Conservation (phyloP, 2,113 vertebrate species). For the Ondatra zibethicus region DNA sequence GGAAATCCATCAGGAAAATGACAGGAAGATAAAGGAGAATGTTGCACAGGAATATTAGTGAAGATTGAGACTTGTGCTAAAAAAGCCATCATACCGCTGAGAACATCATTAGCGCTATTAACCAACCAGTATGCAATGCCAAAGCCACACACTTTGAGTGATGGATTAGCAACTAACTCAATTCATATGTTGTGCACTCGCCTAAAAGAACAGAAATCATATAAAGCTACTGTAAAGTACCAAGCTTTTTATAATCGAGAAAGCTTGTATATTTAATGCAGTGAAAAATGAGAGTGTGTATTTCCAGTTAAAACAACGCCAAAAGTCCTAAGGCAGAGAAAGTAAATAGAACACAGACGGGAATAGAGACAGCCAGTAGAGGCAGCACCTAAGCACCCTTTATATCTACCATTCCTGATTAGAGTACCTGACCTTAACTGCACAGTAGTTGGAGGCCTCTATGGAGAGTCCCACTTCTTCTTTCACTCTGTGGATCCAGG, state of each 20-base stretch:
- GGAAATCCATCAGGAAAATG: slow-evolving; percentile 63
- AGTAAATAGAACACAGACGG: not conserved
- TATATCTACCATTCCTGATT: not conserved
- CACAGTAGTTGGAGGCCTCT: not conserved
- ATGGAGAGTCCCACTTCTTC: too few species aligned
- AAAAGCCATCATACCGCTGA: slow-evolving; percentile 56
- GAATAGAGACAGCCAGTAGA: not conserved
- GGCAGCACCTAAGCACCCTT: not conserved
- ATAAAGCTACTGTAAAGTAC: slow-evolving; percentile 19
- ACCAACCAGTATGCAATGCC: slow-evolving; percentile 60
- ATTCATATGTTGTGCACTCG: slow-evolving; percentile 21
- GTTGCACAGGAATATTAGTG: slow-evolving; percentile 54
- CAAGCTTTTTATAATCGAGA: slow-evolving; percentile 11
- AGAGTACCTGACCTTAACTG: not conserved
- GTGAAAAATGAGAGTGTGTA: slow-evolving; percentile 36
- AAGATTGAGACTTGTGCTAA: slow-evolving; percentile 70
- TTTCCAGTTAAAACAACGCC: not conserved
- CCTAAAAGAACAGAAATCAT: slow-evolving; percentile 23
- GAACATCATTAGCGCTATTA: slow-evolving; percentile 77
- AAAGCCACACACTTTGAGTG: slow-evolving; percentile 35
- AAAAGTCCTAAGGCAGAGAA: slow-evolving; percentile 28
- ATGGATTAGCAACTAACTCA: slow-evolving; percentile 53
- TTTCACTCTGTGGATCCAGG: not conserved
- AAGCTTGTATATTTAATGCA: slow-evolving; percentile 46
- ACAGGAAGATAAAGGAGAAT: slow-evolving; percentile 75